Evolutionary conservation across 2,113 vertebrate species (phyloP).

Genomic region (Sialia sialis): DNA sequence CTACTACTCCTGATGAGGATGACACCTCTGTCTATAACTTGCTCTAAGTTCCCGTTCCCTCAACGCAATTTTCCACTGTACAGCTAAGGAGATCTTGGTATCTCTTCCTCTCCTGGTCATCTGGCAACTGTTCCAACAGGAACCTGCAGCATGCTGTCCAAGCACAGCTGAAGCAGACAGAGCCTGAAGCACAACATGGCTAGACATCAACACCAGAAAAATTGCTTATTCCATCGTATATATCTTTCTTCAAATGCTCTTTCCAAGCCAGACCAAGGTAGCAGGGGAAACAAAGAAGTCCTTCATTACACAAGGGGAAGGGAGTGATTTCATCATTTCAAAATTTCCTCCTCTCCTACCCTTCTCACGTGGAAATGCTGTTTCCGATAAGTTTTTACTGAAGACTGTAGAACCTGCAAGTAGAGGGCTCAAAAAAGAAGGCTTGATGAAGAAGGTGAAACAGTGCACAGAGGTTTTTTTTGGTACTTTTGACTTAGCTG

Average conservation of each 20-base stretch:
- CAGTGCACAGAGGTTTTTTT: background rate
- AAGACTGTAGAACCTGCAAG: background rate
- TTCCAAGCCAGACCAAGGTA: background rate
- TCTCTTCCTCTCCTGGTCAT: background rate
- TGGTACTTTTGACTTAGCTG: background rate
- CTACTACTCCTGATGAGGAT: background rate
- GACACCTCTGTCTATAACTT: background rate
- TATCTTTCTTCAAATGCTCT: background rate
- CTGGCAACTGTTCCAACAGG: background rate
- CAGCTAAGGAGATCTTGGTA: background rate
- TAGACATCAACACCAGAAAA: background rate
- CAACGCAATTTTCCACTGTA: background rate
- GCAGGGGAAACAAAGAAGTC: background rate
- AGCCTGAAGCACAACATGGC: background rate
- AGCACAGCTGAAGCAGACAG: background rate
- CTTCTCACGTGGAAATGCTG: background rate
- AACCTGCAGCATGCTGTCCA: background rate
- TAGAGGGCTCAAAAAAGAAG: background rate
- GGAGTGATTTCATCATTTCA: background rate
- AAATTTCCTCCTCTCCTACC: background rate
- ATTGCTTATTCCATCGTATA: background rate
- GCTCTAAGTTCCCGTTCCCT: background rate
- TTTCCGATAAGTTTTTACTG: background rate
- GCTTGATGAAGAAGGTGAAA: background rate
- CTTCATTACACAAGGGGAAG: background rate